phyloP scores from a whole-genome alignment of 1,140 invertebrate species.

The Hycleus phaleratus region DNA sequence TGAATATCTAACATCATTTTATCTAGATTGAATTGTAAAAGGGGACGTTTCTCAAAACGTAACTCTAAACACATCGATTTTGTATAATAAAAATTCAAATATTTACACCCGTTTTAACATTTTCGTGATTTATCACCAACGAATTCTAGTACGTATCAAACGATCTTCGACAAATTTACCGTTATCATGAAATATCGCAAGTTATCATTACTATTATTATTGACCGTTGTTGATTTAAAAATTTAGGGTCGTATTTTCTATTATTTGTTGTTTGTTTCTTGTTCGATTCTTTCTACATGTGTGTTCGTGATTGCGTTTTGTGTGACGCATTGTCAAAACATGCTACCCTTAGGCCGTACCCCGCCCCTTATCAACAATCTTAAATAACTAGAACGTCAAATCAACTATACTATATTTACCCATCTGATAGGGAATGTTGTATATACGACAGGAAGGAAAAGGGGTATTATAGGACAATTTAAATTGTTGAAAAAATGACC shows the following conservation, averaged over 20 bases:
- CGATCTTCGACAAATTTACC: too few relatives aligned
- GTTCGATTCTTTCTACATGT: background rate
- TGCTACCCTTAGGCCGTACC: conserved; percentile 15
- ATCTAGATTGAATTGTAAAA: conserved; percentile 7
- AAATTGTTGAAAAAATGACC: conserved; percentile 7
- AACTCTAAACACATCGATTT: conserved; percentile 6
- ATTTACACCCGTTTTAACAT: background rate
- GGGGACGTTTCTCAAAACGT: conserved; percentile 8
- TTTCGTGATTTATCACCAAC: too few relatives aligned
- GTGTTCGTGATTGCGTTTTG: conserved; percentile 27
- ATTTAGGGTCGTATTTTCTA: too few relatives aligned
- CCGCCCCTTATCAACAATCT: conserved; percentile 26
- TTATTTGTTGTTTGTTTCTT: too few relatives aligned
- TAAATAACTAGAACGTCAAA: conserved; percentile 31
- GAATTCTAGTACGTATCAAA: too few relatives aligned
- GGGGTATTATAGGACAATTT: conserved; percentile 28
- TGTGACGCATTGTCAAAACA: conserved; percentile 33
- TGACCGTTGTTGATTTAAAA: too few relatives aligned
- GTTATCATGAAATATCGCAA: too few relatives aligned
- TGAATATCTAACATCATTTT: conserved; percentile 17
- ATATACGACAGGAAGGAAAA: conserved; percentile 29
- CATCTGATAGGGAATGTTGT: conserved; percentile 25
- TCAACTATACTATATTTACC: conserved; percentile 26
- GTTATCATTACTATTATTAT: too few relatives aligned
- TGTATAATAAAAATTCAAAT: background rate